Evolutionary conservation across 2,113 vertebrate species (phyloP), one percentile per base, ranked within the genome.

Genomic region (Tyrannus savana): DNA sequence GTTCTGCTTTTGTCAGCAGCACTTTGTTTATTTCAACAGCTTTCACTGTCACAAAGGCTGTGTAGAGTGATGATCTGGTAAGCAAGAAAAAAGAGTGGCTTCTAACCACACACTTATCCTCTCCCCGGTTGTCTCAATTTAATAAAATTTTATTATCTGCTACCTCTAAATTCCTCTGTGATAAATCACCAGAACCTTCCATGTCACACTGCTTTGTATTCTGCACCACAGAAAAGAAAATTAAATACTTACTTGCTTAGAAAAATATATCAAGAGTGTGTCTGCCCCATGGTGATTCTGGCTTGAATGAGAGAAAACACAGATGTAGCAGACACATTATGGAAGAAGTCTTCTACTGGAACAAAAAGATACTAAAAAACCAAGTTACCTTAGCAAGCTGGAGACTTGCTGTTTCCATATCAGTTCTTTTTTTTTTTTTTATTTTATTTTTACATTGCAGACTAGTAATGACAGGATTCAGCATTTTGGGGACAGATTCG

Each of bases 11-110:
- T 96, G 95, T 94, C 93, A 96, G 91, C 81, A 94, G 84, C 66
- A 79, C 84, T 94, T 95, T 64, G 84, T 95, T 92, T 96, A 91
- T 95, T 95, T 87, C 91, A 82, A 79, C 95, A 92, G 84, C 81
- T 93, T 94, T 84, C 73, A 41, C 84, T 95, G 62, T 92, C 81
- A 69, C 72, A 73, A 88, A 0, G 22, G 81, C 81, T 76, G 74
- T 5, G 19, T 53, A 49, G 78, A 79, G 64, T 75, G 75, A 94
- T 78, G 79, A 95, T 81, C 86, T 89, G 80, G 86, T 71, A 80
- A 95, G 91, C 69, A 53, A 74, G 49, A 39, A 81, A 86, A 82
- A 35, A 78, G 39, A 59, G 27, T 19, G 69, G 42, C 60, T 87
- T 84, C 78, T 60, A 95, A 77, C 60, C 66, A 81, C 41, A 41